Evolutionary conservation across 2,113 vertebrate species (phyloP).

Genomic region (Alligator sinensis): DNA sequence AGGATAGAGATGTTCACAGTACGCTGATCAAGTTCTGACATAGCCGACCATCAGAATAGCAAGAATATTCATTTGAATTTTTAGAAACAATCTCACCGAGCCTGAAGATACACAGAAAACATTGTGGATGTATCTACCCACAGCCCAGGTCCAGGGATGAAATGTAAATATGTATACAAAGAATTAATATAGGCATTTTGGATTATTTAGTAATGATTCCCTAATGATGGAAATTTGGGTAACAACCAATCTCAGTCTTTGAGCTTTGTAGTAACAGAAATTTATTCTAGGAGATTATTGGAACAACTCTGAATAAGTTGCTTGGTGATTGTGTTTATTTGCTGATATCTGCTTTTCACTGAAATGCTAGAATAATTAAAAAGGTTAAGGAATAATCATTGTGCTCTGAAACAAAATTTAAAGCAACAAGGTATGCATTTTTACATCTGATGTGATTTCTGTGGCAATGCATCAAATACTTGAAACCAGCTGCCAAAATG

Average conservation of each 20-base stretch:
- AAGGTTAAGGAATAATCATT: constrained; percentile 28
- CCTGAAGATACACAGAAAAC: constrained; percentile 28
- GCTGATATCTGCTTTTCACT: constrained; percentile 42
- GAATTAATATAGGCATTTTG: constrained; percentile 50
- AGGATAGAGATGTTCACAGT: not conserved
- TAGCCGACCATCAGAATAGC: too few species aligned
- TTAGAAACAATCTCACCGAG: not conserved
- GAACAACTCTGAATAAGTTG: constrained; percentile 51
- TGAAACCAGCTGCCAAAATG: constrained; percentile 62
- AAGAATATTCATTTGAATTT: constrained; percentile 1
- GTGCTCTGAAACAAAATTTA: constrained; percentile 58
- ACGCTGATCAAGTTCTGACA: too few species aligned
- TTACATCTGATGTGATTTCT: constrained; percentile 50
- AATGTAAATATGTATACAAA: constrained; percentile 39
- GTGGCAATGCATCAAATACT: constrained; percentile 58
- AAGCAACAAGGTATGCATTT: constrained; percentile 59
- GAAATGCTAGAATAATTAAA: constrained; percentile 64
- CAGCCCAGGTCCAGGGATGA: constrained; percentile 11
- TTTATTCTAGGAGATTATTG: constrained; percentile 25
- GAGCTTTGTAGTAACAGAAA: constrained; percentile 36
- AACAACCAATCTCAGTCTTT: constrained; percentile 41
- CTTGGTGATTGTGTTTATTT: constrained; percentile 34
- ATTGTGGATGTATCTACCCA: not conserved
- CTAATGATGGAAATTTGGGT: constrained; percentile 64
- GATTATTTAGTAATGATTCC: constrained; percentile 52